Evolutionary conservation across 2,888 invertebrate genomes (phyloP).

Genomic region (Dugesia japonica): DNA sequence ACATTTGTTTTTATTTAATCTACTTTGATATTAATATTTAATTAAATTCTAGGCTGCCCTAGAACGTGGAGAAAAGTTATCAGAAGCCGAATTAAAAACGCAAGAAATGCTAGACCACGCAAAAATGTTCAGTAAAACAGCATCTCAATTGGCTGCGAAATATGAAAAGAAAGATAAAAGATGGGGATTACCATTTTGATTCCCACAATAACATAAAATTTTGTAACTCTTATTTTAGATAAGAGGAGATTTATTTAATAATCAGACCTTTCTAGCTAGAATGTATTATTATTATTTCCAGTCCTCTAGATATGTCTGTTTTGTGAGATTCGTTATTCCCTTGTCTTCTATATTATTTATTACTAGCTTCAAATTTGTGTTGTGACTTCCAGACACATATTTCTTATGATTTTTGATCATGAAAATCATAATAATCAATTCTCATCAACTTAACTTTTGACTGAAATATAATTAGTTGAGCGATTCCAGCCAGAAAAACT

Average conservation of each 20-base stretch:
- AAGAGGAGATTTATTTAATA: neutral
- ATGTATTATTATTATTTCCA: constrained; percentile 3
- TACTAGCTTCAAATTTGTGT: constrained; percentile 2
- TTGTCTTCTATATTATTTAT: neutral
- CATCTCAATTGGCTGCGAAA: constrained; percentile 21
- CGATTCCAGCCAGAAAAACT: too few species aligned
- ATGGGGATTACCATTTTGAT: constrained; percentile 30
- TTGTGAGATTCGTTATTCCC: constrained; percentile 13
- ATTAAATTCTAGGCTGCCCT: constrained; percentile 22
- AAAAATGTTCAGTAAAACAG: constrained; percentile 28
- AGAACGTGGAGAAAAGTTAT: constrained; percentile 27
- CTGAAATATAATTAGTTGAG: too few species aligned
- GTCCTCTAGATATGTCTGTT: constrained; percentile 4
- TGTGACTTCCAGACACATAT: constrained; percentile 4
- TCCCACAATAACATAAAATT: neutral
- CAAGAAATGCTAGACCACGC: constrained; percentile 32
- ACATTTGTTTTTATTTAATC: too few species aligned
- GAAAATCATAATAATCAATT: too few species aligned
- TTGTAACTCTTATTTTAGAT: neutral
- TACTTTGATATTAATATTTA: too few species aligned
- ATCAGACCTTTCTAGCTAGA: constrained; percentile 11
- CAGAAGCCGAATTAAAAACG: constrained; percentile 28
- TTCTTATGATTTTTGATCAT: too few species aligned
- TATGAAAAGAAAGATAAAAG: constrained; percentile 32
- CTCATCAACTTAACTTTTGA: too few species aligned